These are phyloP conservation scores for Rhogogaster chlorosoma DNA, from an alignment of 2,888 invertebrate genomes.

Conservation along the genomic window DNA sequence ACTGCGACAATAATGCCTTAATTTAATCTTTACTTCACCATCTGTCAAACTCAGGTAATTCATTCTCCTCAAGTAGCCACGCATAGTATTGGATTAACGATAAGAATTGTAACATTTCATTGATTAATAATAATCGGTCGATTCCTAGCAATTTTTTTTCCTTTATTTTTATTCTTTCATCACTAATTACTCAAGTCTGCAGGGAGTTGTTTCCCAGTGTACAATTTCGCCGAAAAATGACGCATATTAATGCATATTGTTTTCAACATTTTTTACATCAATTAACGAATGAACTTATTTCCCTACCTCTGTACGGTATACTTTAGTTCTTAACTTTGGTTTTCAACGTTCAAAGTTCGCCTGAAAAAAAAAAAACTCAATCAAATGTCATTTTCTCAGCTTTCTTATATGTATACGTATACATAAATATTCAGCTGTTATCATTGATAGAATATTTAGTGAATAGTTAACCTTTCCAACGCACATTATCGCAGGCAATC, in stretches of 20 bases:
- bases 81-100: not conserved
- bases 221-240: not conserved
- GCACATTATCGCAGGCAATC: not conserved
- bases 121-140: not conserved
- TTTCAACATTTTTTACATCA: not conserved
- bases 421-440: not conserved
- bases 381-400: not conserved
- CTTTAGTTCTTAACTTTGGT: too few relatives aligned
- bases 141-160: not conserved
- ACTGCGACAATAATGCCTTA: not conserved
- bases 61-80: not conserved
- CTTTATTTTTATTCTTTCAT: not conserved
- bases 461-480: not conserved
- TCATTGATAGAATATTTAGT: not conserved
- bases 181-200: not conserved
- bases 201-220: not conserved
- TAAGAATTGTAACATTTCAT: not conserved
- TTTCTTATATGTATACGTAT: not conserved
- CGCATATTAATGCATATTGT: not conserved
- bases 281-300: too few relatives aligned
- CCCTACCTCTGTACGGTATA: too few relatives aligned
- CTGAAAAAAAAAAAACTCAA: not conserved
- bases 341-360: not conserved
- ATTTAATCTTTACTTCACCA: not conserved
- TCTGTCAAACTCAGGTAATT: not conserved